phyloP scores from a whole-genome alignment of 2,888 invertebrate species.

The Hydriomena furcata region DNA sequence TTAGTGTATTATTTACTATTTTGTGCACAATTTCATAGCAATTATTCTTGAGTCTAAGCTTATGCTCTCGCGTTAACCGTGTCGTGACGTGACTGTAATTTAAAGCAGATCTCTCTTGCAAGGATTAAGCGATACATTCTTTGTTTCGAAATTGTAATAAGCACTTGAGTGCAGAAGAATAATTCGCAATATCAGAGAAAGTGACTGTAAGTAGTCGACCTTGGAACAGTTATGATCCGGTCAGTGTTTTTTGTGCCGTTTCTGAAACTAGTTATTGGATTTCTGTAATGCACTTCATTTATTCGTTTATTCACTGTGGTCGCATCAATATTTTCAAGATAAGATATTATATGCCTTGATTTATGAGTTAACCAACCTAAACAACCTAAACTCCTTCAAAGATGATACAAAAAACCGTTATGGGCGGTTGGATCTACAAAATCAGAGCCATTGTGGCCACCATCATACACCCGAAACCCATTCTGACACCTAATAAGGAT shows the following conservation, averaged over 20 bases:
- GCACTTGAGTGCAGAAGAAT: constrained; percentile 9
- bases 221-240: constrained; percentile 32
- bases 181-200: constrained; percentile 38
- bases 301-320: not conserved
- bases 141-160: constrained; percentile 19
- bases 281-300: not conserved
- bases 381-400: not conserved
- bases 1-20: constrained; percentile 1
- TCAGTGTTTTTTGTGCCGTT: constrained; percentile 22
- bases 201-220: constrained; percentile 34
- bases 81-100: constrained; percentile 17
- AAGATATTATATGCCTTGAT: too few relatives aligned
- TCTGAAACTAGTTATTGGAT: constrained; percentile 14
- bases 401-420: not conserved
- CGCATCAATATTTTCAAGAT: not conserved
- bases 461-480: constrained; percentile 24
- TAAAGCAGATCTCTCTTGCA: constrained; percentile 14
- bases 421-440: constrained; percentile 3
- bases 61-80: constrained; percentile 10
- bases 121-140: not conserved
- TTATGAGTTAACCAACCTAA: not conserved
- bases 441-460: constrained; percentile 24
- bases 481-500: constrained; percentile 32
- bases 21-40: constrained; percentile 9
- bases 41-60: constrained; percentile 10